phyloP scores from a whole-genome alignment of 2,888 invertebrate genomes.

The Lapara coniferarum region DNA sequence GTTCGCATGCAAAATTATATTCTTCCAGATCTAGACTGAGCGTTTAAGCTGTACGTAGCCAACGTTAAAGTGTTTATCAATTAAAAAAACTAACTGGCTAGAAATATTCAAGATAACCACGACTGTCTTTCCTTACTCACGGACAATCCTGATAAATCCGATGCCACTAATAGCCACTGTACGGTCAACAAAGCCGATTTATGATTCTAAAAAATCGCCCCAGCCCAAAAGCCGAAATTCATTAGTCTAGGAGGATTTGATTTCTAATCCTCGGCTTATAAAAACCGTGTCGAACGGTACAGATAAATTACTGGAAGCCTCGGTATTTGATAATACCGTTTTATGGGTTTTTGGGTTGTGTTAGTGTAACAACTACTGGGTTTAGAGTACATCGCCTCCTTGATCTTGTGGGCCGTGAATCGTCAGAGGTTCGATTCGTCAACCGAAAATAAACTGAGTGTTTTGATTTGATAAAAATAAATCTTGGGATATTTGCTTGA shows the following conservation, averaged over 20 bases:
- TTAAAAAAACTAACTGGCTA: too few relatives aligned
- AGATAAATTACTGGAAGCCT: constrained; percentile 24
- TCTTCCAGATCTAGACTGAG: too few relatives aligned
- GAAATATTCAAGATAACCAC: background rate
- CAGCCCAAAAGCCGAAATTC: background rate
- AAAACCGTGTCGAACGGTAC: constrained; percentile 4
- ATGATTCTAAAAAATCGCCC: constrained; percentile 14
- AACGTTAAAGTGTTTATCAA: too few relatives aligned
- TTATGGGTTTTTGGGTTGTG: constrained; percentile 19
- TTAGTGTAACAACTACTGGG: background rate
- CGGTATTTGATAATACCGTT: constrained; percentile 4
- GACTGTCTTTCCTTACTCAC: background rate
- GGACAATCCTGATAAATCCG: background rate
- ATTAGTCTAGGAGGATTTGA: constrained; percentile 24
- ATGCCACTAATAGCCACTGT: constrained; percentile 12
- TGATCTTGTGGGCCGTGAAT: background rate
- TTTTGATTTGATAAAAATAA: too few relatives aligned
- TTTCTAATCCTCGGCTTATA: constrained; percentile 28
- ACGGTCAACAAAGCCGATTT: constrained; percentile 12
- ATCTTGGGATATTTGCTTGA: too few relatives aligned
- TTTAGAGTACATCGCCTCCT: background rate
- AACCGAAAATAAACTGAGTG: too few relatives aligned
- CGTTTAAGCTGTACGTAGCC: too few relatives aligned
- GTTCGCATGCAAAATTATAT: too few relatives aligned
- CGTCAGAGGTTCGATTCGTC: too few relatives aligned